phyloP scores from a whole-genome alignment of 2,888 invertebrate species.

The Drosophila birchii region DNA sequence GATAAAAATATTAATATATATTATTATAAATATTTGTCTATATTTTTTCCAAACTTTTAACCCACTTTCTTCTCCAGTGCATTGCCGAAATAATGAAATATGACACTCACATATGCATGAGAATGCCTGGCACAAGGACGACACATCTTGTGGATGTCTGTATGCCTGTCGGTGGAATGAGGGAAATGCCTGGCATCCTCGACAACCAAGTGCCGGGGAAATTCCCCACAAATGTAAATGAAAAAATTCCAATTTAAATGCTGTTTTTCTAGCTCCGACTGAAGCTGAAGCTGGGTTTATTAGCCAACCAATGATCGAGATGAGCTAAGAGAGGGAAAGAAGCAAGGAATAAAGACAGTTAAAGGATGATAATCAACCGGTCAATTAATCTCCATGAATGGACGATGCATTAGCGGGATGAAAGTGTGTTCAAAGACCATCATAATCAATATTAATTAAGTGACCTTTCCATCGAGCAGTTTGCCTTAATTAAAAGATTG shows the following conservation, averaged over 20 bases:
- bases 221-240: slow-evolving; percentile 28
- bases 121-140: not conserved
- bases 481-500: slow-evolving; percentile 58
- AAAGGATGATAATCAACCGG: slow-evolving; percentile 22
- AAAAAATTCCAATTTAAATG: slow-evolving; percentile 44
- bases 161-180: not conserved
- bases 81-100: slow-evolving; percentile 64
- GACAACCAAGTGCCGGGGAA: slow-evolving; percentile 1
- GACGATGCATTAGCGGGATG: slow-evolving; percentile 57
- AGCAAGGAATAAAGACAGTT: not conserved
- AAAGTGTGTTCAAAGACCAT: slow-evolving; percentile 34
- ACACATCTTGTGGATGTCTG: slow-evolving; percentile 4
- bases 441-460: slow-evolving; percentile 72
- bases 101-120: slow-evolving; percentile 43
- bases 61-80: not conserved
- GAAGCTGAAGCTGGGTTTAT: slow-evolving; percentile 15
- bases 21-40: too few species aligned
- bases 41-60: too few species aligned
- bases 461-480: slow-evolving; percentile 20
- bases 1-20: too few species aligned
- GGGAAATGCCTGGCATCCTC: slow-evolving; percentile 10
- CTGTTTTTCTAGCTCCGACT: slow-evolving; percentile 27
- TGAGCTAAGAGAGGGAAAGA: not conserved
- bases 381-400: slow-evolving; percentile 67
- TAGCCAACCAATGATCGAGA: slow-evolving; percentile 25